Conservation (phyloP, 2,888 invertebrate species). For the Lasius fuliginosus region DNA sequence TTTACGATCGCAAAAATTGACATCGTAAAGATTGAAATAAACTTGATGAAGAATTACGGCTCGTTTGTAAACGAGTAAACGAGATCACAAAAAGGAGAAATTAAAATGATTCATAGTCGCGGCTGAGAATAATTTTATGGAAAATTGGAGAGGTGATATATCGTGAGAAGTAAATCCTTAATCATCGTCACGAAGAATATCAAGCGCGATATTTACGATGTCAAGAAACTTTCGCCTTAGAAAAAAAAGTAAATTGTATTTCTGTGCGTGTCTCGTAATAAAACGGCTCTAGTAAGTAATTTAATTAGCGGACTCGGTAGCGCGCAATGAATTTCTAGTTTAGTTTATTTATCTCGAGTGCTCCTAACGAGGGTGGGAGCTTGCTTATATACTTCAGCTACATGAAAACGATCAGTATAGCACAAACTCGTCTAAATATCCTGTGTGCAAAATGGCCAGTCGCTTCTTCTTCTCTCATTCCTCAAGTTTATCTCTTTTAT, state of each 20-base stretch:
- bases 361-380: neutral
- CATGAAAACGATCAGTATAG: neutral
- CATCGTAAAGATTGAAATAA: neutral
- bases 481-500: neutral
- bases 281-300: conserved; percentile 2
- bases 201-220: conserved; percentile 14
- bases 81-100: conserved; percentile 1
- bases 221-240: neutral
- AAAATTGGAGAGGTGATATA: conserved; percentile 34
- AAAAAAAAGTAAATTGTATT: conserved; percentile 7
- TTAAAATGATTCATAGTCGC: conserved; percentile 33
- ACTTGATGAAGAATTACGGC: conserved; percentile 5
- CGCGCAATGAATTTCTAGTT: neutral
- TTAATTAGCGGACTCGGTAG: conserved; percentile 2
- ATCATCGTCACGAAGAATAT: neutral
- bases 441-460: neutral
- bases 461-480: neutral
- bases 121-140: conserved; percentile 3
- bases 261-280: neutral
- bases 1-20: neutral
- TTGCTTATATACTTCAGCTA: neutral
- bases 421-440: conserved; percentile 4
- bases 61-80: neutral
- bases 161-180: conserved; percentile 22
- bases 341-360: no score